phyloP scores from a whole-genome alignment of 2,113 vertebrate genomes.

The Centropus bengalensis region DNA sequence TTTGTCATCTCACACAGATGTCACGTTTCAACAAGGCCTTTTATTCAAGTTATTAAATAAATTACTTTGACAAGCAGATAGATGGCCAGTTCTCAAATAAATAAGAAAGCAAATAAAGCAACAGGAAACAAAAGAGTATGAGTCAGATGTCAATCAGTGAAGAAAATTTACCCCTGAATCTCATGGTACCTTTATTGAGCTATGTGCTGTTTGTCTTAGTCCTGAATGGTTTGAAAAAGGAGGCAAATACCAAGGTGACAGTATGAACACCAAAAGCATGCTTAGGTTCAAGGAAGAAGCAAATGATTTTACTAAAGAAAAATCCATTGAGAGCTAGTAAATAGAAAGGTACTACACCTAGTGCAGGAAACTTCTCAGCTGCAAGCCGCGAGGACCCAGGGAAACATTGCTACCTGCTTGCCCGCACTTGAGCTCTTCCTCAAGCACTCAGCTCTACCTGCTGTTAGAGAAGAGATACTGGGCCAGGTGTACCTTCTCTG shows the following conservation, averaged over 20 bases:
- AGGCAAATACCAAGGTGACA: background rate
- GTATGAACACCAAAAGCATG: background rate
- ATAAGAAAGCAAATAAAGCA: background rate
- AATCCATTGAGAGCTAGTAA: background rate
- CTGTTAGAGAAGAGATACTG: accelerated
- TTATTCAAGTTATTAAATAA: background rate
- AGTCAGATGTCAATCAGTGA: background rate
- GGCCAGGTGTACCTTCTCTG: background rate
- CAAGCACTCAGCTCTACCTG: background rate
- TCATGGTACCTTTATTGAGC: background rate
- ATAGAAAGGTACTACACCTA: background rate
- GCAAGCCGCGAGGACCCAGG: background rate
- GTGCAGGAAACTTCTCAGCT: background rate
- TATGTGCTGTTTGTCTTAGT: background rate
- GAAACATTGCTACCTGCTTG: background rate
- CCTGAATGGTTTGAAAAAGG: background rate
- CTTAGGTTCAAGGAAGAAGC: background rate
- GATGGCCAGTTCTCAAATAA: background rate
- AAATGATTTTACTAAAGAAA: background rate
- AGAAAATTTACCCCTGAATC: background rate
- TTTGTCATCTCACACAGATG: background rate
- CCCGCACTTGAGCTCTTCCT: background rate
- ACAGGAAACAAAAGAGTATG: background rate
- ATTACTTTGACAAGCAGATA: background rate
- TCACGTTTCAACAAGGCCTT: background rate